A percentile compares a stretch with the other conserved stretches of the same genome.
Conservation (phyloP, 2,113 vertebrate species). For the Clupea harengus region DNA sequence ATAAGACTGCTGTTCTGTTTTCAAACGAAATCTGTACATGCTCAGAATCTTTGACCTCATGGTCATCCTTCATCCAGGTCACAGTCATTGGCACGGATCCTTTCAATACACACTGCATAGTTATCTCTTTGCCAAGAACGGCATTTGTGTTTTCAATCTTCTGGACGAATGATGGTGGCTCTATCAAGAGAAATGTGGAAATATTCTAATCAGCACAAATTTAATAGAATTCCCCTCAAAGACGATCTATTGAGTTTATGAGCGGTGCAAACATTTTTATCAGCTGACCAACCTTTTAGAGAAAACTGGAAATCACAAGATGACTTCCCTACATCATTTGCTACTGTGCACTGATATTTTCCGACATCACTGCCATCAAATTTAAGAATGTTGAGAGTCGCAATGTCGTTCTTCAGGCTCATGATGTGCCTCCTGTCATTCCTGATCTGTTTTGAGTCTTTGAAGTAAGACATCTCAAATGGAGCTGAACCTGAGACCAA, state of each 20-base stretch:
- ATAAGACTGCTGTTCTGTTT: conserved; percentile 81
- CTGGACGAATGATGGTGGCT: conserved; percentile 87
- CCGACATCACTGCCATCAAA: conserved; percentile 84
- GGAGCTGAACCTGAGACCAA: conserved; percentile 86
- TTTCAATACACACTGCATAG: conserved; percentile 84
- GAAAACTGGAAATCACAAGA: conserved; percentile 81
- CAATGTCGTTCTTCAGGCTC: conserved; percentile 77
- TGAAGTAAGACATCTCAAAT: conserved; percentile 87
- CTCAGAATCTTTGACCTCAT: conserved; percentile 87
- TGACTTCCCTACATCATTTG: conserved; percentile 86
- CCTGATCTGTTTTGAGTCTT: conserved; percentile 82
- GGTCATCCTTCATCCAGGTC: conserved; percentile 92
- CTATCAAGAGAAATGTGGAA: conserved; percentile 69
- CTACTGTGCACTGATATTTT: conserved; percentile 86
- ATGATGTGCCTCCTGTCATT: conserved; percentile 90
- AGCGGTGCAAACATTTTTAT: not conserved
- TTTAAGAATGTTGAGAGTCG: conserved; percentile 84
- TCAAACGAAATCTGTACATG: conserved; percentile 87
- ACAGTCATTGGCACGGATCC: conserved; percentile 88
- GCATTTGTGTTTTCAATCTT: conserved; percentile 87
- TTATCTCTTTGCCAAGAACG: conserved; percentile 79
- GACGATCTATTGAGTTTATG: not conserved
- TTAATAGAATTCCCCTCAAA: conserved; percentile 21
- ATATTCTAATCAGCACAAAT: not conserved
- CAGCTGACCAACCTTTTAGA: conserved; percentile 86